Base-by-base conservation (phyloP, 37 sponge, comb jelly and placozoan genomes). In the Bolinopsis microptera region DNA sequence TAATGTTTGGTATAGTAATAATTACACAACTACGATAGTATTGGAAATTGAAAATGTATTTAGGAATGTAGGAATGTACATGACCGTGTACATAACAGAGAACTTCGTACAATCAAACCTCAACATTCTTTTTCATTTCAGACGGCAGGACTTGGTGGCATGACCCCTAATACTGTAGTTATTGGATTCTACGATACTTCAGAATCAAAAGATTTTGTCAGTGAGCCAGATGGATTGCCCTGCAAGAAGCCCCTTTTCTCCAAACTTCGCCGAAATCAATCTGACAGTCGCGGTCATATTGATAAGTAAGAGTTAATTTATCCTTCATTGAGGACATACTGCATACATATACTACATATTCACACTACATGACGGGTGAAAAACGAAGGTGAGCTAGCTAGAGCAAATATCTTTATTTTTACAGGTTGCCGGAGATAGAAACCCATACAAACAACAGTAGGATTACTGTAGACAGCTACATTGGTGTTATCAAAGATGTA, bases 141-240 rank as follows among this genome's bases (percentile, higher is more conserved):
- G 99, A 95, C 95, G 0, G 94, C 99, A 5, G 99, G 99, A 23
- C 94, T 99, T 27, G 99, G 99, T 16, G 99, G 97, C 0, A 99
- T 99, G 99, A 99, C 96, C 72, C 99, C 99, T 22, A 99, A 99
- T 94, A 99, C 97, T 5, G 95, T 99, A 5, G 99, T 95, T 36
- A 68, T 99, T 34, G 99, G 99, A 31, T 93, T 93, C 39, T 93
- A 93, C 76, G 93, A 93, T 72, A 24, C 41, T 21, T 22, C 61
- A 2, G 90, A 86, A 27, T 23, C 36, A 38, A 86, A 28, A 27
- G 90, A 86, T 40, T 86, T 86, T 38, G 27, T 86, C 13, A 41
- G 24, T 25, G 32, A 28, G 0, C 61, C 90, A 9, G 90, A 86
- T 21, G 3, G 30, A 1, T n/a, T 86, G 13, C 90, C 90, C 3